Conservation (phyloP, 2,888 invertebrate genomes). For the Erebia epiphron region DNA sequence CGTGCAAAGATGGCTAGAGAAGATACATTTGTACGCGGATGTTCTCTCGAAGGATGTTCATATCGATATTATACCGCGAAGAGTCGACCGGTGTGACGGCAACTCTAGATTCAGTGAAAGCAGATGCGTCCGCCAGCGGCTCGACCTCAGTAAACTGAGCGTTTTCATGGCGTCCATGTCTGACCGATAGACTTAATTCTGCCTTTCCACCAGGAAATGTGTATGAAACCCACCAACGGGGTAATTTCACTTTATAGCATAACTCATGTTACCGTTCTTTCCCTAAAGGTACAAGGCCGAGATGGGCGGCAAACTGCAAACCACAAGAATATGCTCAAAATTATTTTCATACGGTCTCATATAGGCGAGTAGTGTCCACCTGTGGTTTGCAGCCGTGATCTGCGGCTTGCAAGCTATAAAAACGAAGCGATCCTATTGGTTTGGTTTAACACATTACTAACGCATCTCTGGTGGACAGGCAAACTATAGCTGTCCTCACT, state of each 20-base stretch:
- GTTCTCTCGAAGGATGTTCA: constrained; percentile 37
- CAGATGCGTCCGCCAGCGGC: constrained; percentile 53
- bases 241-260: background rate
- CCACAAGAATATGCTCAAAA: too few relatives aligned
- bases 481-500: background rate
- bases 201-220: background rate
- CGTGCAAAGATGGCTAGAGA: constrained; percentile 69
- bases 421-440: background rate
- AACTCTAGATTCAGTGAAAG: constrained; percentile 27
- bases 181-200: constrained; percentile 53
- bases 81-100: constrained; percentile 31
- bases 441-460: background rate
- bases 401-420: background rate
- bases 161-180: constrained; percentile 57
- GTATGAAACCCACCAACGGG: background rate
- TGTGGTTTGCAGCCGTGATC: too few relatives aligned
- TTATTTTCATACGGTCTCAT: too few relatives aligned
- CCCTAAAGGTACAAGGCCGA: too few relatives aligned
- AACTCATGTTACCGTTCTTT: background rate
- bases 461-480: background rate
- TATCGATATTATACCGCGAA: constrained; percentile 15
- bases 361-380: too few relatives aligned
- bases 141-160: constrained; percentile 60
- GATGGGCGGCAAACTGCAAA: too few relatives aligned
- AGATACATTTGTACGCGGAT: constrained; percentile 56